Percentiles rank a stretch among this genome's conserved stretches.
These are phyloP conservation scores for Arbacia lixula DNA, from an alignment of 53 echinoderm and acorn worm genomes.

Conservation along the genomic window DNA sequence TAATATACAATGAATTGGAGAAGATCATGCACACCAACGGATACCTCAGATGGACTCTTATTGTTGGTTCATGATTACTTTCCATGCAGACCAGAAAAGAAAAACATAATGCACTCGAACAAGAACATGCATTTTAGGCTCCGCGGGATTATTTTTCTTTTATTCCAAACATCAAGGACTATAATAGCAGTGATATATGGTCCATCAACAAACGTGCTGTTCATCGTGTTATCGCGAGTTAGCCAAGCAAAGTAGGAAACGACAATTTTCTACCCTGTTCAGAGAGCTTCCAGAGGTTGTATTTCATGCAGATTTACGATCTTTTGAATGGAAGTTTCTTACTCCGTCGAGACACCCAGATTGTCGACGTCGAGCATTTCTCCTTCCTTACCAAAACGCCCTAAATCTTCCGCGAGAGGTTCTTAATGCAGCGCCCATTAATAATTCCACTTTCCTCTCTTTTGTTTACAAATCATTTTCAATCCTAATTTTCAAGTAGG, in stretches of 20 bases:
- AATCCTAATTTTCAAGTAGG: conserved; percentile 49
- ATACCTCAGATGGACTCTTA: too few species aligned
- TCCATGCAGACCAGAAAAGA: too few species aligned
- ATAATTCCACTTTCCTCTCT: conserved; percentile 52
- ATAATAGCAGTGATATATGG: conserved; percentile 1
- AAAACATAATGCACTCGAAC: too few species aligned
- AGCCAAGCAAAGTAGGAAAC: conserved; percentile 3
- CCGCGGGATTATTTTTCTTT: too few species aligned
- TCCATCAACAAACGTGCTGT: not conserved
- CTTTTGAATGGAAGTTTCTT: conserved; percentile 37
- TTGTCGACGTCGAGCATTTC: conserved; percentile 6
- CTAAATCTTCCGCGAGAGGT: conserved; percentile 41
- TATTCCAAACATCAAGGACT: too few species aligned
- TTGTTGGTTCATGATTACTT: too few species aligned
- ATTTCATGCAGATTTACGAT: conserved; percentile 50
- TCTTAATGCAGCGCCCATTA: conserved; percentile 34
- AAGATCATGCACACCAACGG: too few species aligned
- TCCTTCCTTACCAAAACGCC: not conserved
- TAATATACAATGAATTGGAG: too few species aligned
- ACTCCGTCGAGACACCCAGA: conserved; percentile 19
- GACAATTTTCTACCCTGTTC: conserved; percentile 9
- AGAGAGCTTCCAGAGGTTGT: conserved; percentile 15
- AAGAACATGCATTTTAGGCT: too few species aligned
- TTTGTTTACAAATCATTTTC: conserved; percentile 57
- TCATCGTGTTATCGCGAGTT: not conserved